phyloP scores from a whole-genome alignment of 2,888 invertebrate genomes.

The Scrobipalpa atriplicella region DNA sequence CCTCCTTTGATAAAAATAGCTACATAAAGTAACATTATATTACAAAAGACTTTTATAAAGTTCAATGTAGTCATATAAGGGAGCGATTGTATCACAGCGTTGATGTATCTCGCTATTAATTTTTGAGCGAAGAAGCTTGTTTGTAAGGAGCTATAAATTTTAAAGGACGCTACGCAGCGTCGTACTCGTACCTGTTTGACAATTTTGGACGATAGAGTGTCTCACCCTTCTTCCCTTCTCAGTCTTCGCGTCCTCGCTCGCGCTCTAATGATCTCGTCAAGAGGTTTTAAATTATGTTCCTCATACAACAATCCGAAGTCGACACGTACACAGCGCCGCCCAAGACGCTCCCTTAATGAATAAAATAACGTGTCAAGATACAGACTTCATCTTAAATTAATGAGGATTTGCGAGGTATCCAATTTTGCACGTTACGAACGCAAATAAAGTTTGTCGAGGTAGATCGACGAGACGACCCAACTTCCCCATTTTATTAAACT shows the following conservation, averaged over 20 bases:
- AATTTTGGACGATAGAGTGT: constrained; percentile 26
- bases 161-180: constrained; percentile 17
- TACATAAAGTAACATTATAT: not conserved
- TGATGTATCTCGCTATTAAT: constrained; percentile 16
- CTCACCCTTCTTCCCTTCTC: constrained; percentile 37
- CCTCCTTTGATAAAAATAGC: not conserved
- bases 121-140: constrained; percentile 14
- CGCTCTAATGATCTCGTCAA: constrained; percentile 69
- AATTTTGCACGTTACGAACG: constrained; percentile 77
- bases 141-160: constrained; percentile 24
- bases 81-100: not conserved
- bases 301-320: constrained; percentile 72
- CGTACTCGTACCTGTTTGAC: constrained; percentile 21
- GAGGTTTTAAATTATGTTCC: constrained; percentile 78
- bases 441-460: constrained; percentile 69
- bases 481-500: constrained; percentile 70
- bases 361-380: constrained; percentile 81
- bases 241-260: constrained; percentile 29
- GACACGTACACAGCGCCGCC: constrained; percentile 66
- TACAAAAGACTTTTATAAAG: constrained; percentile 1
- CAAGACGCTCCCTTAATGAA: constrained; percentile 73
- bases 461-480: constrained; percentile 44
- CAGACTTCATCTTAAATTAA: constrained; percentile 80
- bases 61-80: not conserved
- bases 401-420: constrained; percentile 77